These are phyloP conservation scores for Drosophila lutescens DNA, from an alignment of 2,888 invertebrate species.

Conservation along the genomic window DNA sequence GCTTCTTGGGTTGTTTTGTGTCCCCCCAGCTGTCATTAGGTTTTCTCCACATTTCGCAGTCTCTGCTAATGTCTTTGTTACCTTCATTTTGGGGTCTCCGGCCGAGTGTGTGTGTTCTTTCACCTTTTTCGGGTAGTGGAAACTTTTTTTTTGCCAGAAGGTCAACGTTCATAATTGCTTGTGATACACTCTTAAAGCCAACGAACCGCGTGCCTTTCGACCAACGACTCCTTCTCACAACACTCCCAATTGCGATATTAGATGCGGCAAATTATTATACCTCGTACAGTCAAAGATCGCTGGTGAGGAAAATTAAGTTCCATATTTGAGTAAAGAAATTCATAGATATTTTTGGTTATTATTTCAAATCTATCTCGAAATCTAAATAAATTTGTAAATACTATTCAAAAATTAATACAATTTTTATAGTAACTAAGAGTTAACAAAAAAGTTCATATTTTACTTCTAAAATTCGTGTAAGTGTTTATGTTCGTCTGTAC, in stretches of 20 bases:
- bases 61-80: slow-evolving; percentile 28
- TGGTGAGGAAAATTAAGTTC: neutral
- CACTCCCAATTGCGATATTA: slow-evolving; percentile 40
- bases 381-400: too few species aligned
- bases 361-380: too few species aligned
- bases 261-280: slow-evolving; percentile 46
- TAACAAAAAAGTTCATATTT: too few species aligned
- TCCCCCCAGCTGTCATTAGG: slow-evolving; percentile 46
- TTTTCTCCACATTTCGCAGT: slow-evolving; percentile 17
- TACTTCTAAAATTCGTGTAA: neutral
- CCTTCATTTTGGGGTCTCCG: slow-evolving; percentile 32
- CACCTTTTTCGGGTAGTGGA: slow-evolving; percentile 64
- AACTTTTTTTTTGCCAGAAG: slow-evolving; percentile 63
- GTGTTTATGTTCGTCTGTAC: neutral
- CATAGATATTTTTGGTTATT: too few species aligned
- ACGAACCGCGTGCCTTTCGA: slow-evolving; percentile 41
- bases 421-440: too few species aligned
- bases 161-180: slow-evolving; percentile 73
- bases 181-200: slow-evolving; percentile 44
- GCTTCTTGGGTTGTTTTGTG: slow-evolving; percentile 13
- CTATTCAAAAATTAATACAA: too few species aligned
- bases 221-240: slow-evolving; percentile 15
- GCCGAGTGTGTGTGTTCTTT: slow-evolving; percentile 59
- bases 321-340: neutral
- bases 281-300: slow-evolving; percentile 9